Base-by-base conservation (phyloP, 2,113 vertebrate genomes). In the Pavo muticus region DNA sequence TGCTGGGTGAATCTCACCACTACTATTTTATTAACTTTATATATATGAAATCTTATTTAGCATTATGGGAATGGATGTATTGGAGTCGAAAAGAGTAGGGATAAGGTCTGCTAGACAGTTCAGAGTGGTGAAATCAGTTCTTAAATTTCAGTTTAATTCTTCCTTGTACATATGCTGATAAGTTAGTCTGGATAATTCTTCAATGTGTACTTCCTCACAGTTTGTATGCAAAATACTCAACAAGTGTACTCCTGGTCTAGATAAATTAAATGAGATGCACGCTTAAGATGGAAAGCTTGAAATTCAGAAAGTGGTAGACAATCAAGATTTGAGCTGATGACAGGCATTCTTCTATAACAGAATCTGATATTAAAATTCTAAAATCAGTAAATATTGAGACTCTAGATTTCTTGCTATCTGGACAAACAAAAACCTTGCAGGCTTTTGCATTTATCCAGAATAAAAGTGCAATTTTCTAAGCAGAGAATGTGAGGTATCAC, bases 101-200 rank as follows among this genome's bases (percentile, higher is more conserved):
- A 77, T 73, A 83, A 86, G 24, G 47, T 92, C 81, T 92, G 76
- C 57, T 76, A 90, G 52, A 91, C 11, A 93, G 29, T 87, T 87
- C 52, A 86, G 45, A 83, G 47, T 77, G 15, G 11, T 78, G 68
- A 86, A 90, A 88, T 64, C 47, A n/a, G 11, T 63, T 71, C 67
- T 83, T 76, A 35, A 86, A 74, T 91, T 86, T 54, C 64, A 75
- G 25, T 84, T 87, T 63, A 60, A 81, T 88, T 74, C 30, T 13
- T 74, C 73, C 57, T 63, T 76, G 7, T 60, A 56, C 0, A 5
- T 74, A 48, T 48, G 65, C 35, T 24, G 79, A 24, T 72, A 67
- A 83, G 25, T 83, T 80, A 35, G 48, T 70, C 75, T 69, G 81
- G 20, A 44, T 70, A 65, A 72, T 90, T 67, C 52, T 50, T 74